These are phyloP conservation scores for Hyles lineata DNA, from an alignment of 2,888 invertebrate genomes.

Conservation along the genomic window DNA sequence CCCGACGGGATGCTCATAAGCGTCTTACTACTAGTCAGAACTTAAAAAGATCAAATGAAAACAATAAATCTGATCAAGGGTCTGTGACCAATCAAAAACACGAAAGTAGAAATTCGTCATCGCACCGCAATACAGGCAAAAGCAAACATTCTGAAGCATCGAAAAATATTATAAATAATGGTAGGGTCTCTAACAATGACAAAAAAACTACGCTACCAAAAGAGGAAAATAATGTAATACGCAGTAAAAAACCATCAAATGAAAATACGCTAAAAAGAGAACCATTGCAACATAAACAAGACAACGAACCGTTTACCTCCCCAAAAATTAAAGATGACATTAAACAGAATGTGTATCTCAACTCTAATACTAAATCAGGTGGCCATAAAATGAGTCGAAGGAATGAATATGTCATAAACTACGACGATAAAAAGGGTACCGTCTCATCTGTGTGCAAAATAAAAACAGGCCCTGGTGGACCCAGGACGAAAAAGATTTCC, in stretches of 20 bases:
- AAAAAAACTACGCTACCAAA: not conserved
- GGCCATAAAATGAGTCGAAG: constrained; percentile 55
- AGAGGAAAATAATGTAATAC: constrained; percentile 3
- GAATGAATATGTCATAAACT: constrained; percentile 78
- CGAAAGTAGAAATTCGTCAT: constrained; percentile 11
- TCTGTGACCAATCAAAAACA: not conserved
- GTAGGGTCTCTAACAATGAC: not conserved
- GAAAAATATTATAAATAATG: constrained; percentile 2
- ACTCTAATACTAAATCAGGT: constrained; percentile 44
- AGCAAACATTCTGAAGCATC: not conserved
- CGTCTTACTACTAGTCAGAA: constrained; percentile 20
- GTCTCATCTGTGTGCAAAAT: constrained; percentile 77
- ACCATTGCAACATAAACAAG: constrained; percentile 11
- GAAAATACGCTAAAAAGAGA: constrained; percentile 10
- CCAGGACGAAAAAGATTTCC: constrained; percentile 60
- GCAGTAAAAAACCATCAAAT: not conserved
- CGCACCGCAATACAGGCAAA: constrained; percentile 12
- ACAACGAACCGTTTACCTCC: constrained; percentile 14
- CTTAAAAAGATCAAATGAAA: not conserved
- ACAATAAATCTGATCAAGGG: not conserved
- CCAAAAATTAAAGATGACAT: constrained; percentile 39
- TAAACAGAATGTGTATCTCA: constrained; percentile 45
- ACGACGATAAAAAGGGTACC: constrained; percentile 79
- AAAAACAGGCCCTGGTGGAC: constrained; percentile 54
- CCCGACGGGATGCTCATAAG: not conserved